Evolutionary conservation across 2,797 vertebrate species (phyloP).

Genomic region (Lagorchestes hirsutus): DNA sequence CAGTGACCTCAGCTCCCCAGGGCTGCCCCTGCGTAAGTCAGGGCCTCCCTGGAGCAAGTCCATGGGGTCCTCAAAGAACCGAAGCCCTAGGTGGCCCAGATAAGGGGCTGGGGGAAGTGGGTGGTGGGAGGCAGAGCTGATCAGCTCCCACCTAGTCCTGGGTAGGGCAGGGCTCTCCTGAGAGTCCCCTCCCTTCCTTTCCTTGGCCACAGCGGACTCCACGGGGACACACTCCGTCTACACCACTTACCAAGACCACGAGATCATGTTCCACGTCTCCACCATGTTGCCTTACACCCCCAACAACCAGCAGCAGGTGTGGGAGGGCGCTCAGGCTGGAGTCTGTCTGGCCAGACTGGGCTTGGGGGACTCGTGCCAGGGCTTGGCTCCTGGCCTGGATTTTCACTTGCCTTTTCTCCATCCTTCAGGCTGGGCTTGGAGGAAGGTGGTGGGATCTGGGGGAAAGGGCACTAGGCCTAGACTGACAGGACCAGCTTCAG

Average conservation of each 20-base stretch:
- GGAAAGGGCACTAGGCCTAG: too few relatives aligned
- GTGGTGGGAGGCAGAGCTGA: neutral
- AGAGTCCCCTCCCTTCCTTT: conserved; percentile 9
- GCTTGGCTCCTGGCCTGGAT: neutral
- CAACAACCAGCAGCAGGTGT: conserved; percentile 95
- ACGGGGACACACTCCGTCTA: conserved; percentile 95
- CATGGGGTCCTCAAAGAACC: too few relatives aligned
- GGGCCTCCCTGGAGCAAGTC: too few relatives aligned
- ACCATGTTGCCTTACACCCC: conserved; percentile 97
- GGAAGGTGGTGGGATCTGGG: too few relatives aligned
- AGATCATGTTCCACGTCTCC: conserved; percentile 98
- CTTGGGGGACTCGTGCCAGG: neutral
- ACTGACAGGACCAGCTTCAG: too few relatives aligned
- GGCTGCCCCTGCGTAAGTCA: too few relatives aligned
- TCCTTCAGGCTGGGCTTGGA: neutral
- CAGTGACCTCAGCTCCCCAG: too few relatives aligned
- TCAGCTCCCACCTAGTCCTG: neutral
- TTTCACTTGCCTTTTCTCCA: neutral
- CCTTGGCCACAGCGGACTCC: conserved; percentile 89
- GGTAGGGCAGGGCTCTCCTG: neutral
- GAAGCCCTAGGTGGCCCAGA: too few relatives aligned
- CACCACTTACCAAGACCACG: conserved; percentile 95
- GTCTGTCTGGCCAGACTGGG: neutral
- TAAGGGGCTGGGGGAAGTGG: neutral
- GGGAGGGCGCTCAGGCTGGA: neutral